These are phyloP conservation scores for Acomys russatus DNA, from an alignment of 2,797 vertebrate species.

Conservation along the genomic window DNA sequence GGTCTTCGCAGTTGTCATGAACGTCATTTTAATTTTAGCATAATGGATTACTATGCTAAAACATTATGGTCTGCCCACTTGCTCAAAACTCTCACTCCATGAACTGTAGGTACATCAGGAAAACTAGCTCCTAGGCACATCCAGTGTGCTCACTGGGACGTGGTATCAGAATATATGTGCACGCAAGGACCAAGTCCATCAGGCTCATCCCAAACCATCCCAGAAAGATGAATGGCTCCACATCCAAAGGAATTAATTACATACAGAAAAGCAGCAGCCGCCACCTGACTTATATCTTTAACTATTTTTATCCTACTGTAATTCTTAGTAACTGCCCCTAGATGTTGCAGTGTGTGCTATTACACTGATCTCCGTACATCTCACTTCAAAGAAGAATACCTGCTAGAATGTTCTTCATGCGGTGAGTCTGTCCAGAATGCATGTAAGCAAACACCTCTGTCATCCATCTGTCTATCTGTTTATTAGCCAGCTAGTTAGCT, in stretches of 20 bases:
- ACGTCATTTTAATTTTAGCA: not conserved
- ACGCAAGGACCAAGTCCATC: not conserved
- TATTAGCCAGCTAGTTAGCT: not conserved
- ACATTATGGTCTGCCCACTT: not conserved
- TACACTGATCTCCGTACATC: too few relatives aligned
- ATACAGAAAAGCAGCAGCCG: not conserved
- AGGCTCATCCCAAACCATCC: not conserved
- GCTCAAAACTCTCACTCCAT: not conserved
- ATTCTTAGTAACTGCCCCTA: not conserved
- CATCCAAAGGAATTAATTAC: not conserved
- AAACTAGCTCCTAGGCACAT: not conserved
- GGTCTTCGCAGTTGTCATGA: not conserved
- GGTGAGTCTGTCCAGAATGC: not conserved
- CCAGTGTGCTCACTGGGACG: not conserved
- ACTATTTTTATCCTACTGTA: not conserved
- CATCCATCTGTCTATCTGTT: not conserved
- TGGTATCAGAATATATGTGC: not conserved
- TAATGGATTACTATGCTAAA: not conserved
- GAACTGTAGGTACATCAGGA: not conserved
- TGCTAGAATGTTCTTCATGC: not conserved
- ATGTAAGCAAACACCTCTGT: not conserved
- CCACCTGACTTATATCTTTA: not conserved
- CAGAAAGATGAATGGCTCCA: not conserved
- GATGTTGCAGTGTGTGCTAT: not conserved
- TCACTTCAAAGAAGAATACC: conserved; percentile 12